phyloP scores from a whole-genome alignment of 2,797 vertebrate genomes.

The Hipposideros larvatus region DNA sequence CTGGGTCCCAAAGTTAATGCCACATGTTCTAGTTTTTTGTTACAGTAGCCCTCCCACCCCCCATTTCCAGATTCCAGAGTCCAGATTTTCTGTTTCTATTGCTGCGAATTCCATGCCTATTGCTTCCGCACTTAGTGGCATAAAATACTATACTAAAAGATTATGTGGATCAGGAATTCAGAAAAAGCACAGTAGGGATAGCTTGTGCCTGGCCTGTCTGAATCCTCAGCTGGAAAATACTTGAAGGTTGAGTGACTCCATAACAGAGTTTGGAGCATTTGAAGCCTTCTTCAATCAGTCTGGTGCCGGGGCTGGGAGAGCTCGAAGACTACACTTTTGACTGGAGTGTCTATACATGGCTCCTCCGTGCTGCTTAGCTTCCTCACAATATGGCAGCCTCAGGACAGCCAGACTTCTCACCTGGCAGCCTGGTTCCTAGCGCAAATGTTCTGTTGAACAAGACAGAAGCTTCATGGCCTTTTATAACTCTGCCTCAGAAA shows the following conservation, averaged over 20 bases:
- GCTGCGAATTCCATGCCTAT: neutral
- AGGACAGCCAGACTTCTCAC: neutral
- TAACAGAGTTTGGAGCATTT: neutral
- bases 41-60: neutral
- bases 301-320: neutral
- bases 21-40: neutral
- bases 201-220: neutral
- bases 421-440: neutral
- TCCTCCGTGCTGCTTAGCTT: neutral
- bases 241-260: neutral
- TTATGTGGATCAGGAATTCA: neutral
- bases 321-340: neutral
- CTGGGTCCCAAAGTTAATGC: neutral
- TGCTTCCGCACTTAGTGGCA: neutral
- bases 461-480: neutral
- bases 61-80: neutral
- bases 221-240: neutral
- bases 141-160: neutral
- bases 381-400: neutral
- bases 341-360: fast-evolving
- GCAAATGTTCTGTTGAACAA: neutral
- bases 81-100: slow-evolving; percentile 32
- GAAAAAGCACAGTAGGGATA: neutral
- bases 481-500: neutral
- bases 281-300: neutral